phyloP scores from a whole-genome alignment of 2,888 invertebrate species.

The Apeira syringaria region DNA sequence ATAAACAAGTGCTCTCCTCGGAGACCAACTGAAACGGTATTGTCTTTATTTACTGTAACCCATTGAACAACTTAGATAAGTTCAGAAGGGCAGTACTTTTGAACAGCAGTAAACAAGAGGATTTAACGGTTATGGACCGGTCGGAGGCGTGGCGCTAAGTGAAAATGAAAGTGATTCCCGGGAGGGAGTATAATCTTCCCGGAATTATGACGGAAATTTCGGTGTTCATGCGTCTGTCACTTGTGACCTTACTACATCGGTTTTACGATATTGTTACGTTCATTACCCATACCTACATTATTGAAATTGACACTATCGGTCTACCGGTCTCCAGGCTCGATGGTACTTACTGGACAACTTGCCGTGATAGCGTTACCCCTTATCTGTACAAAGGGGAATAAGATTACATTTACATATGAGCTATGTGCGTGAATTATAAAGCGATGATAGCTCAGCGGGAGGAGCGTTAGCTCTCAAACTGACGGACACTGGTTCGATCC shows the following conservation, averaged over 20 bases:
- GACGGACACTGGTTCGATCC: too few species aligned
- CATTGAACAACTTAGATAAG: conserved; percentile 65
- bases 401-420: too few species aligned
- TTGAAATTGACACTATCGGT: conserved; percentile 38
- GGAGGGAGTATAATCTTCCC: conserved; percentile 59
- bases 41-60: conserved; percentile 53
- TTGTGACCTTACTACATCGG: conserved; percentile 41
- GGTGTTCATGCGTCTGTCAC: conserved; percentile 45
- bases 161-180: conserved; percentile 73
- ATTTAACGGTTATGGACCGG: conserved; percentile 71
- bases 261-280: conserved; percentile 52
- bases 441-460: too few species aligned
- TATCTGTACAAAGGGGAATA: too few species aligned
- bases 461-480: too few species aligned
- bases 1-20: conserved; percentile 40
- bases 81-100: conserved; percentile 42
- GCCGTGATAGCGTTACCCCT: conserved; percentile 16
- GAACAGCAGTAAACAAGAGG: conserved; percentile 63
- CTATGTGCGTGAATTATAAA: too few species aligned
- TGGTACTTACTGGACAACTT: conserved; percentile 9
- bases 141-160: conserved; percentile 66
- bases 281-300: conserved; percentile 47
- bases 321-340: conserved; percentile 24
- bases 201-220: conserved; percentile 60
- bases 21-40: conserved; percentile 45